phyloP scores from a whole-genome alignment of 2,797 vertebrate genomes.

The Neostethus bicornis region DNA sequence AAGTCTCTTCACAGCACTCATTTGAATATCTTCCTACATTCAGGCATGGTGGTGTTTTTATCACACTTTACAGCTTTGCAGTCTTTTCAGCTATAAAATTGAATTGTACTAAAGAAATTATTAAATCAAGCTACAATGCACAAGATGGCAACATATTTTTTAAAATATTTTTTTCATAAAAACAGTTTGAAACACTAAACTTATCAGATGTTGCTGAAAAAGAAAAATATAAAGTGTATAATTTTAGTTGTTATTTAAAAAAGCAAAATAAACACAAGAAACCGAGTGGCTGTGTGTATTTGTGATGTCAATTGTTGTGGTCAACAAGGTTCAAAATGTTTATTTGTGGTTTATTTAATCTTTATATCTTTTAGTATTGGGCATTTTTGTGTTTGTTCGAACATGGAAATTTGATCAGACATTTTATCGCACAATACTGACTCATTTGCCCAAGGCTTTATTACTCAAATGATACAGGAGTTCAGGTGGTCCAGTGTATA shows the following conservation, averaged over 20 bases:
- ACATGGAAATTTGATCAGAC: neutral
- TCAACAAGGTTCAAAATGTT: neutral
- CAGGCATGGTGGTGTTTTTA: neutral
- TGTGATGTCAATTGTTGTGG: neutral
- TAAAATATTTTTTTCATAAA: neutral
- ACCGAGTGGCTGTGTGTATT: neutral
- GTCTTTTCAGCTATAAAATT: neutral
- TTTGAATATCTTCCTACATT: neutral
- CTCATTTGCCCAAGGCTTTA: neutral
- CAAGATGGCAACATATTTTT: neutral
- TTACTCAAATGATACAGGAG: neutral
- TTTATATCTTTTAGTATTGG: neutral
- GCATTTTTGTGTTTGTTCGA: neutral
- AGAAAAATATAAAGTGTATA: too few species aligned
- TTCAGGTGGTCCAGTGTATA: too few species aligned
- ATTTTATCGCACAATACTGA: neutral
- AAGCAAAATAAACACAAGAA: neutral
- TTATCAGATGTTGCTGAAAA: neutral
- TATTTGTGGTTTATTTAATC: neutral
- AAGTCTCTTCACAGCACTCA: too few species aligned
- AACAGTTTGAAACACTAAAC: neutral
- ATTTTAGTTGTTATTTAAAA: neutral
- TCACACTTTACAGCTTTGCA: too few species aligned
- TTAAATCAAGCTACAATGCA: neutral
- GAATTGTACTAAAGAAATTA: neutral